These are phyloP conservation scores for Dicycla oo DNA, from an alignment of 2,888 invertebrate genomes.

Conservation along the genomic window DNA sequence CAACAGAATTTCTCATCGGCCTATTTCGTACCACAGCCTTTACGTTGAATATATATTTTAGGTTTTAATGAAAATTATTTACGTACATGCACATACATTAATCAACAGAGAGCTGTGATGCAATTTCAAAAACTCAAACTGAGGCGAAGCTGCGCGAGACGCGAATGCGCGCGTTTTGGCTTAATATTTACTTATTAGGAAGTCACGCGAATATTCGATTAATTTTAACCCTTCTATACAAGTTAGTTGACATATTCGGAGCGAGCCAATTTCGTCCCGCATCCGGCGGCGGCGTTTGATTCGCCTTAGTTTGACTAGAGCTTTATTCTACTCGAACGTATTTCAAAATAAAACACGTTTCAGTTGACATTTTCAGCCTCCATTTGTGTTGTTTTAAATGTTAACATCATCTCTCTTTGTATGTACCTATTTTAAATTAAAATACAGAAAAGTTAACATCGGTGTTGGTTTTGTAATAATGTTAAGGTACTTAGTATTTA, in stretches of 20 bases:
- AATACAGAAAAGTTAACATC: neutral
- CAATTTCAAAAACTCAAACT: neutral
- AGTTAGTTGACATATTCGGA: neutral
- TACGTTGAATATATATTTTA: neutral
- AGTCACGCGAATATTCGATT: neutral
- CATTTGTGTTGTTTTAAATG: neutral
- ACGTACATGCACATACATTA: slow-evolving; percentile 14
- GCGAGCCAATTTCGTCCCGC: neutral
- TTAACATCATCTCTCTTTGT: neutral
- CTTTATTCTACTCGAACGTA: slow-evolving; percentile 1
- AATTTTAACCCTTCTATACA: neutral
- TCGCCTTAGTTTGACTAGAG: neutral
- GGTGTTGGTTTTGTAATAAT: neutral
- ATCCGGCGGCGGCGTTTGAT: no score
- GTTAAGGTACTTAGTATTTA: neutral
- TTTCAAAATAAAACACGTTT: neutral
- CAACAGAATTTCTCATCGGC: neutral
- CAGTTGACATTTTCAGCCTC: neutral
- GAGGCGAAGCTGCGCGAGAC: neutral
- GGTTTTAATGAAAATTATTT: slow-evolving; percentile 6
- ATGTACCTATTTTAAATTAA: neutral
- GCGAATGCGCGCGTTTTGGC: neutral
- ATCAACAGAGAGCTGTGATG: neutral
- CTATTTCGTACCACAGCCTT: neutral
- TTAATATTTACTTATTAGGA: neutral